These are phyloP conservation scores for Eupeodes latifasciatus DNA, from an alignment of 2,888 invertebrate species.

Conservation along the genomic window DNA sequence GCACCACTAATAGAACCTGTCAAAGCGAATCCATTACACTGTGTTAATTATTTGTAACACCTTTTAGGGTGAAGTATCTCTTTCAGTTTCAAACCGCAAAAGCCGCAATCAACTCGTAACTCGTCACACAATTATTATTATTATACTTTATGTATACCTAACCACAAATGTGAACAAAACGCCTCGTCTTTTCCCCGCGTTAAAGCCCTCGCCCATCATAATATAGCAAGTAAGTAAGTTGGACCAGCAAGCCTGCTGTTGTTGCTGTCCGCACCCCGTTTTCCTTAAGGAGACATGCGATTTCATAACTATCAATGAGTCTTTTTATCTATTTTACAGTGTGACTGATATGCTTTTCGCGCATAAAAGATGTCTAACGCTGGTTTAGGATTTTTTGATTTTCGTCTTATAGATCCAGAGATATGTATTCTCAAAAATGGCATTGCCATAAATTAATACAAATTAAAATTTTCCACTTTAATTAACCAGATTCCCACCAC, in stretches of 20 bases:
- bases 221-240: no score
- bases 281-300: conserved; percentile 54
- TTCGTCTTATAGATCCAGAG: not conserved
- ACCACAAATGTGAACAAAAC: conserved; percentile 59
- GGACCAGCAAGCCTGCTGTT: not conserved
- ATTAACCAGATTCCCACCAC: conserved; percentile 74
- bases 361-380: conserved; percentile 44
- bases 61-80: conserved; percentile 75
- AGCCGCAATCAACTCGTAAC: conserved; percentile 70
- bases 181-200: not conserved
- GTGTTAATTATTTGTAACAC: conserved; percentile 75
- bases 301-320: conserved; percentile 44
- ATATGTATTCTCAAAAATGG: conserved; percentile 31
- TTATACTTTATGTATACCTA: not conserved
- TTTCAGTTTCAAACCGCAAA: conserved; percentile 48
- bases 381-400: conserved; percentile 53
- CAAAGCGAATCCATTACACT: conserved; percentile 69
- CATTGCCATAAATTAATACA: conserved; percentile 75
- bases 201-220: conserved; percentile 1
- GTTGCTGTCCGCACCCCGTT: conserved; percentile 15
- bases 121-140: conserved; percentile 64
- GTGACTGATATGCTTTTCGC: conserved; percentile 27
- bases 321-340: not conserved
- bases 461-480: conserved; percentile 73
- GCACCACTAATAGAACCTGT: conserved; percentile 68